These are phyloP conservation scores for Rhinopomastus cyanomelas DNA, from an alignment of 2,113 vertebrate species.

Conservation along the genomic window DNA sequence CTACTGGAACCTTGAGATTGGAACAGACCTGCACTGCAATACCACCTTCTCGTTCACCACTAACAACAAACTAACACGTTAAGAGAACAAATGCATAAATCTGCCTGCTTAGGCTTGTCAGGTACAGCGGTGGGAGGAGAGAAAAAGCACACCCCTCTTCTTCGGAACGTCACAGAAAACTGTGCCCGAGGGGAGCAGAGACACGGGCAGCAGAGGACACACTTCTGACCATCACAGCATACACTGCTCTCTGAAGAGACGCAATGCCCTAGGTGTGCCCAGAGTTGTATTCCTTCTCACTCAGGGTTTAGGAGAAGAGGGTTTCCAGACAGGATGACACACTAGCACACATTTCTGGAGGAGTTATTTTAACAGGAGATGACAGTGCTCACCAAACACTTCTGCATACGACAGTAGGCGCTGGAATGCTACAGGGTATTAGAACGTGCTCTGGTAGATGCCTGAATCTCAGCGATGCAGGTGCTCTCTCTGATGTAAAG, in stretches of 20 bases:
- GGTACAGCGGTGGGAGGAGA: not conserved
- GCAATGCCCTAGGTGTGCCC: not conserved
- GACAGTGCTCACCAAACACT: not conserved
- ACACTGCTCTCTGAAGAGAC: not conserved
- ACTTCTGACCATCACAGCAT: not conserved
- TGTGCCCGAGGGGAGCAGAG: accelerated
- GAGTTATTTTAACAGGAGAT: not conserved
- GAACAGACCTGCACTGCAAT: constrained; percentile 3
- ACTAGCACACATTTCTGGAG: constrained; percentile 16
- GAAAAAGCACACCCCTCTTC: not conserved
- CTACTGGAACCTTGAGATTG: not conserved
- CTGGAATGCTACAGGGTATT: not conserved
- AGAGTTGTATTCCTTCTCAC: not conserved
- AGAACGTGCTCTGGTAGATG: not conserved
- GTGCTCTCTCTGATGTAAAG: not conserved
- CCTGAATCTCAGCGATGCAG: not conserved
- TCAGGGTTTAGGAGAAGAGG: not conserved
- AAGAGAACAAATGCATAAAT: not conserved
- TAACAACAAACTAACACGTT: not conserved
- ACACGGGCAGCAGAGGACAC: not conserved
- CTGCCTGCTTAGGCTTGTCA: not conserved
- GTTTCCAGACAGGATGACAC: constrained; percentile 40
- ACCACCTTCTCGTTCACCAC: not conserved
- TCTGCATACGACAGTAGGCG: not conserved
- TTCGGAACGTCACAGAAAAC: not conserved